Evolutionary conservation across 1,140 invertebrate genomes (phyloP), one percentile per base, ranked within the genome.

Genomic region (Scaptomyza montana): DNA sequence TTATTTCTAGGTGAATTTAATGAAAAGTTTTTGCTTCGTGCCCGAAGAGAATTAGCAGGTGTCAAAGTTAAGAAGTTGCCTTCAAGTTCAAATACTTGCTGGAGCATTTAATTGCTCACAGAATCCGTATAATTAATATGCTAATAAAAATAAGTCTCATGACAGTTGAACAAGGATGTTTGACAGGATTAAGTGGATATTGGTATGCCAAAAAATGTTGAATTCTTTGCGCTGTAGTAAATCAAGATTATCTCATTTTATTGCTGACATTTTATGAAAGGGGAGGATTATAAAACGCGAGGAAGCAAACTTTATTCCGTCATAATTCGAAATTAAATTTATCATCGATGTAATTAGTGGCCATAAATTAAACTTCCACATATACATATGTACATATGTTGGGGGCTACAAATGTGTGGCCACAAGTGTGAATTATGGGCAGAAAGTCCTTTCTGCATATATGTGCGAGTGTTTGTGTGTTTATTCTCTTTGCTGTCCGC

Each of bases 321-420:
- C 74, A 82, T 82, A 89, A 87, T 87, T 87, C 79, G 79, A 87
- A 82, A 89, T 87, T 82, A 87, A 87, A 87, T 87, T 89, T 82
- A 87, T 87, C 82, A 82, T 71, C 76, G 65, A 77, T 68, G 74
- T 72, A 87, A 87, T 87, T 87, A 87, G 77, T 89, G 84, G 79
- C 66, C 69, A 87, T 87, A 87, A 89, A 87, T 87, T 84, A 84
- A 74, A 74, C 41, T 43, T 62, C 60, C 19, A 33, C 16, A 47
- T 25, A 45, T 45, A 28, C 59, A 43, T 46, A 68, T n/a, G 13
- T 41, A n/a, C 41, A 16, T 16, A 13, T 36, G 19, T 43, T 30
- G 19, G 46, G 36, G 30, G 12, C 9, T 19, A 45, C 16, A 41
- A 5, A 61, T 43, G 19, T 56, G 30, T 56, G 84, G 79, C 67